Evolutionary conservation across 2,797 vertebrate species (phyloP).

Genomic region (Ciconia nigra): DNA sequence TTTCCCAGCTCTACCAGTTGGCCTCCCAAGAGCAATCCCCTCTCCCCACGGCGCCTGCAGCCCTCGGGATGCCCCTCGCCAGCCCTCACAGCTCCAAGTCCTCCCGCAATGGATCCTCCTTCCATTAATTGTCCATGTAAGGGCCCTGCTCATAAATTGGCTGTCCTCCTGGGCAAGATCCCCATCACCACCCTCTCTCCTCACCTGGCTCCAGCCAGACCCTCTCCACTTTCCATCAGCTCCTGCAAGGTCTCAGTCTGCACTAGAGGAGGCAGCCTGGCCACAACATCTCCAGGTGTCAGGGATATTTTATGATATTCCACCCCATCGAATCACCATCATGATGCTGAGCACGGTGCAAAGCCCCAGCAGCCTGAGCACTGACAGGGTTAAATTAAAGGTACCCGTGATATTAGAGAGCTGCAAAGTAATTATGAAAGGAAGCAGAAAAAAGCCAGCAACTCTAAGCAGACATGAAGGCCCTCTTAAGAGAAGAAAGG

Average conservation of each 20-base stretch:
- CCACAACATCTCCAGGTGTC: not conserved
- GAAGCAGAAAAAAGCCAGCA: constrained; percentile 42
- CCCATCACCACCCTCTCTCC: not conserved
- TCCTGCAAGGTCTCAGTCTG: not conserved
- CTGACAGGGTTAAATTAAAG: constrained; percentile 46
- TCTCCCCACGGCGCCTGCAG: accelerated
- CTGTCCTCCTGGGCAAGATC: not conserved
- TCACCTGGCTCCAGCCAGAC: not conserved
- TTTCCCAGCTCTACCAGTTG: not conserved
- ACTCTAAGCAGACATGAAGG: constrained; percentile 49
- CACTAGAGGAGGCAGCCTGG: not conserved
- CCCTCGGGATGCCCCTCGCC: not conserved
- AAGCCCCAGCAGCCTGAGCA: not conserved
- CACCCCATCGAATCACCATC: not conserved
- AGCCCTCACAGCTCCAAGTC: not conserved
- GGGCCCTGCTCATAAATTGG: not conserved
- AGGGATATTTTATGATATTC: not conserved
- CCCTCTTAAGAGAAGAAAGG: constrained; percentile 66
- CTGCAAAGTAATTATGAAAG: constrained; percentile 44
- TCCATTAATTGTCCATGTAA: not conserved
- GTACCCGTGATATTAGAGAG: not conserved
- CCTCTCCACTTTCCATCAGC: not conserved
- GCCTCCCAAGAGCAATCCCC: not conserved
- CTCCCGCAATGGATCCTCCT: not conserved
- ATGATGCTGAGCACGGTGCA: not conserved